phyloP scores from a whole-genome alignment of 1,140 invertebrate genomes.

The Tribolium castaneum region DNA sequence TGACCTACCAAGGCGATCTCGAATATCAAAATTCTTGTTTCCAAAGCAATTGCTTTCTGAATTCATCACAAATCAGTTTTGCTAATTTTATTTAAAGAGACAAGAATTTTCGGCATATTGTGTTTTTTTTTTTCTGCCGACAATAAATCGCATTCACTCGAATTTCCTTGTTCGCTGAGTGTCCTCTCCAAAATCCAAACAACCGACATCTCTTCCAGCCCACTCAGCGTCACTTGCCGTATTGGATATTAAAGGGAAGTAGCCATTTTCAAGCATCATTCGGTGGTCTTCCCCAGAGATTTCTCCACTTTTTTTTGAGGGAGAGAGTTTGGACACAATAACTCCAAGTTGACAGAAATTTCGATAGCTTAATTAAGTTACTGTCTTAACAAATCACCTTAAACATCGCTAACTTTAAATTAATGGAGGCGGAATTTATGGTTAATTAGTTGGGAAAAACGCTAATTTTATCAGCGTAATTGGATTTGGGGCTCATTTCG shows the following conservation, averaged over 20 bases:
- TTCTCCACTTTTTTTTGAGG: not conserved
- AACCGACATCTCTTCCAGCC: slow-evolving; percentile 11
- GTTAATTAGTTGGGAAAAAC: slow-evolving; percentile 14
- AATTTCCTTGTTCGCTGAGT: not conserved
- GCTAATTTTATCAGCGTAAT: slow-evolving; percentile 4
- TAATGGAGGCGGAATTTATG: slow-evolving; percentile 15
- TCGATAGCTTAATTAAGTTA: not conserved
- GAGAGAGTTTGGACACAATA: not conserved
- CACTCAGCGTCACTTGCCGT: slow-evolving; percentile 16
- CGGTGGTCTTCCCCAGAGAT: not conserved
- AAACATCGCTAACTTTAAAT: slow-evolving; percentile 4
- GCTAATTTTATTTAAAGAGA: not conserved
- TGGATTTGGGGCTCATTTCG: not conserved
- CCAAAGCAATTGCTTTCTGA: too few species aligned
- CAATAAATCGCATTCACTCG: not conserved
- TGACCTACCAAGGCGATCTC: too few species aligned
- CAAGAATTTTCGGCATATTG: not conserved
- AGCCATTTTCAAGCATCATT: slow-evolving; percentile 16
- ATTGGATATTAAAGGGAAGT: slow-evolving; percentile 26
- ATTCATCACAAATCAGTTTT: not conserved
- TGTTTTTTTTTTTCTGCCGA: not conserved
- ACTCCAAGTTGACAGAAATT: not conserved
- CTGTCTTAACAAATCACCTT: slow-evolving; percentile 15
- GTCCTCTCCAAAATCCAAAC: slow-evolving; percentile 17
- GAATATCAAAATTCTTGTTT: too few species aligned